Evolutionary conservation across 1,140 invertebrate genomes (phyloP), one percentile per base, ranked within the genome.

Genomic region (Chrysopa pallens): DNA sequence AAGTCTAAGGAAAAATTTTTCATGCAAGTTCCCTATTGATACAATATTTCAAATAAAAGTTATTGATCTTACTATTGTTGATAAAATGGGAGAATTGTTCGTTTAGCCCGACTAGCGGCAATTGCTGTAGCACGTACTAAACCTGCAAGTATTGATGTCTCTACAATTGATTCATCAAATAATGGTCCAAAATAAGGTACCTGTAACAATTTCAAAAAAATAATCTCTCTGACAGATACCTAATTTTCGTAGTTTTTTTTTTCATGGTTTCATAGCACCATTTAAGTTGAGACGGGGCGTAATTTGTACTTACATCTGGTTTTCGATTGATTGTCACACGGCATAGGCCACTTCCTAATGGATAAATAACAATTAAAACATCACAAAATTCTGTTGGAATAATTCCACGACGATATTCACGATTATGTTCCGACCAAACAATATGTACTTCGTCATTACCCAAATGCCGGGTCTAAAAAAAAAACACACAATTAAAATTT

Each of bases 371-470:
- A 57, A 99, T 95, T 6, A 99, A 72, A 39, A 98, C 88, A 68
- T 99, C 95, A 60, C 94, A 97, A 70, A 99, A 99, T 68, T 98
- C 92, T 11, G 95, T 99, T 15, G 95, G 91, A 59, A 98, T 85
- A 46, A 97, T 96, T 52, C 93, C 92, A 33, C 94, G 72, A 43
- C 93, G 75, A 68, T 98, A 99, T 56, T 95, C 89, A 41, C 92
- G 70, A 59, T 71, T 76, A 61, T 98, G 92, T 60, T 99, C 95
- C 14, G 91, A 96, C 95, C 95, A 99, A 11, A 99, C 91, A 46
- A 98, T 94, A 57, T 98, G 94, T 29, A 98, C 89, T 67, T 98
- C 95, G 66, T 99, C 95, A 64, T 99, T 99, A 36, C 93, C 93
- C 40, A 98, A 67, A 71, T 97, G 94, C 8, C 88, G 75, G 14